Percentiles rank a stretch among this genome's conserved stretches.
These are phyloP conservation scores for Nomada ferruginata DNA, from an alignment of 2,888 invertebrate species.

Conservation along the genomic window DNA sequence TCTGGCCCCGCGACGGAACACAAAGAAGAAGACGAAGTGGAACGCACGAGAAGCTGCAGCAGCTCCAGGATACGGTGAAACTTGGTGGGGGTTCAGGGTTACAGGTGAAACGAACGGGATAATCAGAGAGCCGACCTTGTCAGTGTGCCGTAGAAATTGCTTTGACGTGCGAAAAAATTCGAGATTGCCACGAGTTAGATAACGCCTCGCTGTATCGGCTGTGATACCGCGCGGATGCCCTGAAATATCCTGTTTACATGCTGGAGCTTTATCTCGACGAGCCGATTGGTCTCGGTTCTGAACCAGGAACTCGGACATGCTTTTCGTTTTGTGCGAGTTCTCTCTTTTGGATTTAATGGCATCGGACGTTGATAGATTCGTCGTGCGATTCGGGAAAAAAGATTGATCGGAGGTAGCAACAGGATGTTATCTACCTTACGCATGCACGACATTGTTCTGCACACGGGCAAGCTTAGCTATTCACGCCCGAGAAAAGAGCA, in stretches of 20 bases:
- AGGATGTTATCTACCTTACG: no score
- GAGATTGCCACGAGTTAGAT: conserved; percentile 37
- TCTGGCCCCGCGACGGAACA: conserved; percentile 51
- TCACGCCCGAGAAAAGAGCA: no score
- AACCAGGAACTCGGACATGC: neutral
- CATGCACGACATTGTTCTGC: no score
- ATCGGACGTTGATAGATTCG: no score
- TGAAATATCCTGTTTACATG: conserved; percentile 1
- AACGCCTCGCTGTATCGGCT: neutral
- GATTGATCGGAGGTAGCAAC: no score
- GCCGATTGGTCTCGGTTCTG: neutral
- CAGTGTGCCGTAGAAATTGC: conserved; percentile 44
- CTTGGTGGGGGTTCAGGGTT: conserved; percentile 71
- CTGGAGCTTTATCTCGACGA: conserved; percentile 1
- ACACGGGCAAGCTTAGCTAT: no score
- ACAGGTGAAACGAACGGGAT: conserved; percentile 51
- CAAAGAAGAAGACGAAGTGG: conserved; percentile 34
- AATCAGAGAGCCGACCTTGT: conserved; percentile 56
- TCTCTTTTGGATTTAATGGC: no score
- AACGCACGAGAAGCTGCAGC: conserved; percentile 49
- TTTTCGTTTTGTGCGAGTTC: no score
- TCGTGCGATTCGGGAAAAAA: no score
- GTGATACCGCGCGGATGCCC: neutral
- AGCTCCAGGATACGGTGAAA: conserved; percentile 63
- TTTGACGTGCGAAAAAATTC: conserved; percentile 22